Base-by-base conservation (phyloP, 2,113 vertebrate genomes). In the Rhineura floridana region DNA sequence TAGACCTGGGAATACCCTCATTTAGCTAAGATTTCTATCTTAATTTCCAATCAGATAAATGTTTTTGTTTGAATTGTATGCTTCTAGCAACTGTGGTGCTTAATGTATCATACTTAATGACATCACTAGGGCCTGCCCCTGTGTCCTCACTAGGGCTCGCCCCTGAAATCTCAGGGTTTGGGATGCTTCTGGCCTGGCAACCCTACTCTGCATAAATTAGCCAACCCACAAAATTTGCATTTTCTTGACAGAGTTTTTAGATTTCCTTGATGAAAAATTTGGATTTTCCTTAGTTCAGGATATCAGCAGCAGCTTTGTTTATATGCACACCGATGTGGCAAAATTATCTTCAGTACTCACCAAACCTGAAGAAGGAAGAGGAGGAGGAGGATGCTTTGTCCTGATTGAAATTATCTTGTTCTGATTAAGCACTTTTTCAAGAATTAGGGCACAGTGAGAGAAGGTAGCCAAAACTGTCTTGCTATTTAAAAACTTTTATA, bases 401-500 rank as follows among this genome's bases (percentile, higher is more conserved):
- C 44, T 81, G 82, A 86, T 72, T 91, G 83, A 65, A 33, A 48
- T 92, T 91, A 90, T 91, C 55, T 90, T 88, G 23, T 1, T 81
- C 76, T 86, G 23, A 87, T 70, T 87, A 33, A 21, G 1, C n/a
- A 52, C 44, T 80, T 93, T 90, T 85, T 59, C 73, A 78, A 76
- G 91, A 92, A 50, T 33, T 9, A 42, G 7, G 67, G 52, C 86
- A 59, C 55, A 59, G 19, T 59, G 19, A 86, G 81, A 30, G 77
- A 65, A 81, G 65, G 12, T 85, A 91, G 93, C 91, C 76, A 86
- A 91, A 70, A 93, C 89, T 87, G 23, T 72, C 79, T 93, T 52
- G 69, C 92, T 94, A 90, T 91, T 93, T 91, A 94, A 88, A 94
- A 95, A 94, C 89, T 85, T 93, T 91, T 94, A 90, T 87, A 93